Evolutionary conservation across 1,140 invertebrate species (phyloP).

Genomic region (Glossosoma conforme): DNA sequence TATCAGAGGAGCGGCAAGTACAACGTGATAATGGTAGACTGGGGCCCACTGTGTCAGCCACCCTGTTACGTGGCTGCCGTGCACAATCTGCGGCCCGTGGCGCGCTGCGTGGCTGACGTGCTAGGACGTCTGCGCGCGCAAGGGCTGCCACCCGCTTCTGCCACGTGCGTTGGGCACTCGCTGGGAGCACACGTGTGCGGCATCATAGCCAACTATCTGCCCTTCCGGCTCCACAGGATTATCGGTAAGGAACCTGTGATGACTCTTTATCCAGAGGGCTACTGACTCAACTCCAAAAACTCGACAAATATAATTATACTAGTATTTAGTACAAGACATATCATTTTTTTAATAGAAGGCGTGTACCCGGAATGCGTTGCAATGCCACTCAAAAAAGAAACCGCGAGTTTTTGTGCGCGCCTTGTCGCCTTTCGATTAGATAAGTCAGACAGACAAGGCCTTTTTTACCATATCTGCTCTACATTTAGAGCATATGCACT

Average conservation of each 20-base stretch:
- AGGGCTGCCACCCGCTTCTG: conserved; percentile 55
- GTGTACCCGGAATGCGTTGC: too few species aligned
- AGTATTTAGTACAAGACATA: too few species aligned
- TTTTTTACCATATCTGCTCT: too few species aligned
- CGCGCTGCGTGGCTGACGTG: conserved; percentile 57
- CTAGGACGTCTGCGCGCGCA: conserved; percentile 55
- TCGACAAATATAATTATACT: too few species aligned
- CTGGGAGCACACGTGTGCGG: conserved; percentile 72
- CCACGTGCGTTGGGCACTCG: conserved; percentile 71
- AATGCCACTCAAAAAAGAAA: too few species aligned
- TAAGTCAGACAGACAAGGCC: too few species aligned
- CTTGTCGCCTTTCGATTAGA: too few species aligned
- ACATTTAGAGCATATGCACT: too few species aligned
- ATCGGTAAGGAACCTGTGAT: conserved; percentile 46
- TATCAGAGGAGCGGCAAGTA: conserved; percentile 65
- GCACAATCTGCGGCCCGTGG: conserved; percentile 64
- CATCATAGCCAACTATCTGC: conserved; percentile 60
- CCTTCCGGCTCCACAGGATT: conserved; percentile 58
- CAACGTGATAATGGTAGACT: conserved; percentile 72
- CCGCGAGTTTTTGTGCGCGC: too few species aligned
- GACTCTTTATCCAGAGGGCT: neutral
- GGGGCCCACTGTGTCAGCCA: conserved; percentile 59
- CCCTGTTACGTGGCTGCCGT: conserved; percentile 70
- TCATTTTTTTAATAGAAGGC: too few species aligned
- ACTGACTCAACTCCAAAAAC: too few species aligned